These are phyloP conservation scores for Picus viridis DNA, from an alignment of 2,797 vertebrate genomes.

Conservation along the genomic window DNA sequence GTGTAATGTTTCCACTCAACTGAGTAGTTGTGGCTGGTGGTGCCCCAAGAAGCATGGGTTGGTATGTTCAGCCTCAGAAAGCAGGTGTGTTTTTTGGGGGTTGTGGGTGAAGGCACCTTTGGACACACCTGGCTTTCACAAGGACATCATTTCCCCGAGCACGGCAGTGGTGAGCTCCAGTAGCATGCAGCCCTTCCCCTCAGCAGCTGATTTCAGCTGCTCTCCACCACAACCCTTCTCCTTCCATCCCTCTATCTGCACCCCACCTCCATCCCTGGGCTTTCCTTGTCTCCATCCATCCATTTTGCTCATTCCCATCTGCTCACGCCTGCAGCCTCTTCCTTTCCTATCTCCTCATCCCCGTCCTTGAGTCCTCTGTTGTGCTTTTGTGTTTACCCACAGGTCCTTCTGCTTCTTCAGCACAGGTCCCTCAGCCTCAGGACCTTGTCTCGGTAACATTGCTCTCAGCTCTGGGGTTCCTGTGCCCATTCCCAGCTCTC, in stretches of 20 bases:
- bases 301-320: not conserved
- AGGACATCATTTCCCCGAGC: not conserved
- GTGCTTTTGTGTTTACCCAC: not conserved
- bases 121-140: fast-evolving
- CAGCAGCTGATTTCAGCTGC: not conserved
- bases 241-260: not conserved
- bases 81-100: not conserved
- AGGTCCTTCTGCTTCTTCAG: not conserved
- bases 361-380: not conserved
- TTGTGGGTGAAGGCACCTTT: not conserved
- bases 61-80: not conserved
- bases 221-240: not conserved
- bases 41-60: fast-evolving
- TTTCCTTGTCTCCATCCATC: not conserved
- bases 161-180: not conserved
- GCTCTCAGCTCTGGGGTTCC: not conserved
- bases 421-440: not conserved
- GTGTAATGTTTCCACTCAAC: not conserved
- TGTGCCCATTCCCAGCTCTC: fast-evolving
- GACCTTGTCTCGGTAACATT: fast-evolving
- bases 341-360: not conserved
- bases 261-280: not conserved
- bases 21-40: not conserved
- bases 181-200: not conserved
- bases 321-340: fast-evolving